phyloP scores from a whole-genome alignment of 1,140 invertebrate genomes.

The Stegodyphus mimosarum region DNA sequence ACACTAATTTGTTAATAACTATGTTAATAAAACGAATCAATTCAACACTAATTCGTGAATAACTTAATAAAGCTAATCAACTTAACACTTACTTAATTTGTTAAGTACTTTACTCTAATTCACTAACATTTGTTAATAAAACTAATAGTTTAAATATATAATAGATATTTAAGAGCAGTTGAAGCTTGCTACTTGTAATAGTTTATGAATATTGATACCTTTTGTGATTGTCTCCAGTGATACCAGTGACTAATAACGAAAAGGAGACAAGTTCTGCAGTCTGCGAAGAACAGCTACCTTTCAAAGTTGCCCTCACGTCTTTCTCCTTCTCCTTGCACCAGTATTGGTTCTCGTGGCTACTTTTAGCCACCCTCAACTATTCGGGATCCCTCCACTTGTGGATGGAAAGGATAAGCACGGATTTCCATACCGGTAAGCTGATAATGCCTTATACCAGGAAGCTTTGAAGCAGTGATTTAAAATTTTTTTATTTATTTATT shows the following conservation, averaged over 20 bases:
- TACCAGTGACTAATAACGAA: background rate
- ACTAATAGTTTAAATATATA: too few species aligned
- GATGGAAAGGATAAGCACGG: conserved; percentile 61
- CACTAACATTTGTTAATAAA: too few species aligned
- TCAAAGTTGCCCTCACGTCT: conserved; percentile 57
- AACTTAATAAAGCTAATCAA: too few species aligned
- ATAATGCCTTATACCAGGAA: too few species aligned
- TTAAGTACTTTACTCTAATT: too few species aligned
- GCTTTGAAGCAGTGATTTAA: background rate
- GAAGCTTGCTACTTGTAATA: background rate
- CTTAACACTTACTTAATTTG: too few species aligned
- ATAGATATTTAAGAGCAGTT: too few species aligned
- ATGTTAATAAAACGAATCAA: too few species aligned
- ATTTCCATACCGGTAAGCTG: conserved; percentile 45
- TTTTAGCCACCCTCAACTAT: conserved; percentile 63
- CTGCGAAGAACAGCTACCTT: conserved; percentile 45
- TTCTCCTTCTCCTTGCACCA: conserved; percentile 62
- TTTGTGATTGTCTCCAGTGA: too few species aligned
- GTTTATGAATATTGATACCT: background rate
- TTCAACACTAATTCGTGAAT: too few species aligned
- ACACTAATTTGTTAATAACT: too few species aligned
- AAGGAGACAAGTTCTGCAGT: background rate
- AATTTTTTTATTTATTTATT: background rate
- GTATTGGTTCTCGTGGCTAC: conserved; percentile 63
- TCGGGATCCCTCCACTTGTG: conserved; percentile 63